Percentiles rank a stretch among this genome's conserved stretches.
phyloP scores from a whole-genome alignment of 2,797 vertebrate genomes.

The Brachyalestes nurse region DNA sequence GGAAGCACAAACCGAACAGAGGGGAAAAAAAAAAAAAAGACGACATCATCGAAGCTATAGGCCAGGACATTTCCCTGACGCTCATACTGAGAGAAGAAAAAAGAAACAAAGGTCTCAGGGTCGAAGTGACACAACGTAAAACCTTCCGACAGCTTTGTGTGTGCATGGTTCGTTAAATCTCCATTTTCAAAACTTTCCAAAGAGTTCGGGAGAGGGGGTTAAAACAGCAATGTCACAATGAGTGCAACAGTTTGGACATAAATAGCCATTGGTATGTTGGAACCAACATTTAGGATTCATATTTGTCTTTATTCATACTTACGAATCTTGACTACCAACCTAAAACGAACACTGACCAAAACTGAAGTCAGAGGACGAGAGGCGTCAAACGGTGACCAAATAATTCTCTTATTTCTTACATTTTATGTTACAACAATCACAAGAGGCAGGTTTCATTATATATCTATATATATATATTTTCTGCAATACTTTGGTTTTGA shows the following conservation, averaged over 20 bases:
- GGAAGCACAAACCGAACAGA: slow-evolving; percentile 74
- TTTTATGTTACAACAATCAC: slow-evolving; percentile 39
- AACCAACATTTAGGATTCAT: slow-evolving; percentile 51
- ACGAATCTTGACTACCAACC: neutral
- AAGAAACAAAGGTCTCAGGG: slow-evolving; percentile 29
- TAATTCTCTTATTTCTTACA: neutral
- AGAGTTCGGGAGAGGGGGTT: slow-evolving; percentile 17
- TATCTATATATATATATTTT: slow-evolving; percentile 15
- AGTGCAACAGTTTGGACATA: slow-evolving; percentile 66
- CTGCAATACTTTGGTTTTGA: slow-evolving; percentile 74
- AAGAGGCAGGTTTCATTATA: slow-evolving; percentile 28
- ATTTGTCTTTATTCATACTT: neutral
- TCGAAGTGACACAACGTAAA: slow-evolving; percentile 71
- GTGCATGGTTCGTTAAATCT: slow-evolving; percentile 62
- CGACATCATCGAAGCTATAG: slow-evolving; percentile 72
- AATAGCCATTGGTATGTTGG: slow-evolving; percentile 64
- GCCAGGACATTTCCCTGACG: slow-evolving; percentile 73
- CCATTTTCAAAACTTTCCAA: slow-evolving; percentile 62
- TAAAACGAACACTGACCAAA: slow-evolving; percentile 34
- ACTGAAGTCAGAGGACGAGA: slow-evolving; percentile 58
- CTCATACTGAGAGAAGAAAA: slow-evolving; percentile 53
- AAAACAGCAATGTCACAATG: slow-evolving; percentile 65
- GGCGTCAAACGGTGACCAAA: slow-evolving; percentile 15
- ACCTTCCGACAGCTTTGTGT: slow-evolving; percentile 46
- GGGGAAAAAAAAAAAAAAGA: slow-evolving; percentile 6